Conservation (phyloP, 2,888 invertebrate species). For the Calameuta pallipes region DNA sequence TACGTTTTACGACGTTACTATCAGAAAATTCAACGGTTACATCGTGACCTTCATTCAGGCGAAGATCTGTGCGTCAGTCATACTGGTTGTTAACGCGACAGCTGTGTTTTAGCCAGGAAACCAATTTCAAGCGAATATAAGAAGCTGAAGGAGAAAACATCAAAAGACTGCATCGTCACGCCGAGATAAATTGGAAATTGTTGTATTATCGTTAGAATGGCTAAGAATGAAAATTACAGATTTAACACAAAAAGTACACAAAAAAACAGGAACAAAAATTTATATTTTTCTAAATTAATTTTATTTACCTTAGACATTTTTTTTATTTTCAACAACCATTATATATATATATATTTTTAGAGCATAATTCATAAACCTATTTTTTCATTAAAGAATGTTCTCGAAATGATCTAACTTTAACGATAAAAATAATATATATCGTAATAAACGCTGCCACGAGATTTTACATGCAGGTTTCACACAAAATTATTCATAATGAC, state of each 20-base stretch:
- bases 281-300: not conserved
- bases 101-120: not conserved
- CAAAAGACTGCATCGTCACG: not conserved
- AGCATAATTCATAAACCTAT: not conserved
- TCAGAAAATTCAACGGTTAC: not conserved
- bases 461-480: not conserved
- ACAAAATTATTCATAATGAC: conserved; percentile 43
- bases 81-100: not conserved
- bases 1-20: not conserved
- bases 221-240: not conserved
- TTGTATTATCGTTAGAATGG: not conserved
- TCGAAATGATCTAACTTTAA: not conserved
- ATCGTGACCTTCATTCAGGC: not conserved
- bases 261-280: not conserved
- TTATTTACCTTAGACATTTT: not conserved
- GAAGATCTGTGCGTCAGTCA: not conserved
- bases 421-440: not conserved
- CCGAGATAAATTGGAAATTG: not conserved
- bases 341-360: not conserved
- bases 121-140: not conserved
- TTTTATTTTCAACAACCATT: not conserved
- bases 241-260: not conserved
- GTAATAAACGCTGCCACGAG: not conserved
- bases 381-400: not conserved
- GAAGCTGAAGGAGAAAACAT: not conserved